Evolutionary conservation across 2,888 invertebrate species (phyloP).

Genomic region (Drosophila koepferae): DNA sequence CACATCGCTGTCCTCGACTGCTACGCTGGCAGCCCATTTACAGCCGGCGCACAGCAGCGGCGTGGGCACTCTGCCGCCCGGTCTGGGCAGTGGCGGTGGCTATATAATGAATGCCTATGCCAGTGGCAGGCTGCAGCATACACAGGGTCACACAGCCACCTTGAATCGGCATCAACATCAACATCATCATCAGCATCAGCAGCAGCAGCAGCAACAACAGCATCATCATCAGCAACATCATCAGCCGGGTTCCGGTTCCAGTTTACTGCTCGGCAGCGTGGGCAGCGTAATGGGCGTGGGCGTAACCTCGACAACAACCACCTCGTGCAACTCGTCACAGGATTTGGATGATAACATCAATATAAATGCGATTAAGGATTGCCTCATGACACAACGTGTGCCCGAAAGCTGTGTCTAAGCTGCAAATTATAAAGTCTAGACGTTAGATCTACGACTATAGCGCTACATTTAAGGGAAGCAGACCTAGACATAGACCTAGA

Average conservation of each 20-base stretch:
- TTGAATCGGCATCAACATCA: constrained; percentile 72
- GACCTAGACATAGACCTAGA: constrained; percentile 12
- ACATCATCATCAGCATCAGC: constrained; percentile 61
- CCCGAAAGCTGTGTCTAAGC: constrained; percentile 94
- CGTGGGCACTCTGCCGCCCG: constrained; percentile 80
- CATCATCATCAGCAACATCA: constrained; percentile 59
- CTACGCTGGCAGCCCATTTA: constrained; percentile 74
- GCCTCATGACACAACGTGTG: constrained; percentile 93
- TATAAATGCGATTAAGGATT: constrained; percentile 94
- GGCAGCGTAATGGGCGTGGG: constrained; percentile 70
- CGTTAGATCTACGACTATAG: background rate
- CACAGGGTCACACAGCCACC: constrained; percentile 60
- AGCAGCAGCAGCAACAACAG: constrained; percentile 22
- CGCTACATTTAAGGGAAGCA: background rate
- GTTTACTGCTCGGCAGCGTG: constrained; percentile 74
- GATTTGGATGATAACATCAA: constrained; percentile 87
- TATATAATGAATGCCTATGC: constrained; percentile 77
- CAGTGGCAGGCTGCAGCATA: constrained; percentile 72
- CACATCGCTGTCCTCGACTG: constrained; percentile 81
- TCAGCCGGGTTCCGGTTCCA: constrained; percentile 74
- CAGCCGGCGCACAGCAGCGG: constrained; percentile 68
- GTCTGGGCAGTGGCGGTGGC: constrained; percentile 80
- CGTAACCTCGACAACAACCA: constrained; percentile 76
- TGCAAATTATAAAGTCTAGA: constrained; percentile 29
- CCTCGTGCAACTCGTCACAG: constrained; percentile 83